Conservation (phyloP, 2,888 invertebrate genomes). For the Aphidoletes aphidimyza region DNA sequence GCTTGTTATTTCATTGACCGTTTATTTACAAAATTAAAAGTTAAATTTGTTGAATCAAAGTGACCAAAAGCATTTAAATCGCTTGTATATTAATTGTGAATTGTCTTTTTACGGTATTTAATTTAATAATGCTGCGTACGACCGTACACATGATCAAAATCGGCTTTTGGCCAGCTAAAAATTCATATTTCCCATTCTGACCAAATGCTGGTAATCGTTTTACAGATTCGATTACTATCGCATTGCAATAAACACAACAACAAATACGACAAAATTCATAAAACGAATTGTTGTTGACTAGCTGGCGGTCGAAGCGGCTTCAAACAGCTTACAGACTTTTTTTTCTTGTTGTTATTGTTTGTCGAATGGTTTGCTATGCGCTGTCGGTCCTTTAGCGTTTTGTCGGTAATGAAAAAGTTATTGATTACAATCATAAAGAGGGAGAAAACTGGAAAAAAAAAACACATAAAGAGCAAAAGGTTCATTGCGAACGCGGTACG, state of each 20-base stretch:
- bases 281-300: neutral
- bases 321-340: neutral
- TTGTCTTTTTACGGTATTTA: neutral
- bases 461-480: slow-evolving; percentile 44
- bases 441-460: slow-evolving; percentile 34
- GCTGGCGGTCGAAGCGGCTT: neutral
- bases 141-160: neutral
- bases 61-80: neutral
- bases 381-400: slow-evolving; percentile 16
- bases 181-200: neutral
- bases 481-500: slow-evolving; percentile 13
- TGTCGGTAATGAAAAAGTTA: slow-evolving; percentile 47
- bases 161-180: neutral
- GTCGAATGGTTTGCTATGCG: neutral
- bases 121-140: neutral
- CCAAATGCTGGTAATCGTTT: slow-evolving; percentile 37
- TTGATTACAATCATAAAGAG: slow-evolving; percentile 52
- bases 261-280: slow-evolving; percentile 8
- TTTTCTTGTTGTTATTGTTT: neutral
- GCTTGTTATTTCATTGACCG: no score
- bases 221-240: slow-evolving; percentile 50
- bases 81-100: neutral
- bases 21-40: neutral
- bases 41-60: neutral
- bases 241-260: slow-evolving; percentile 21